phyloP scores from a whole-genome alignment of 2,113 vertebrate genomes.

The Cottus gobio region DNA sequence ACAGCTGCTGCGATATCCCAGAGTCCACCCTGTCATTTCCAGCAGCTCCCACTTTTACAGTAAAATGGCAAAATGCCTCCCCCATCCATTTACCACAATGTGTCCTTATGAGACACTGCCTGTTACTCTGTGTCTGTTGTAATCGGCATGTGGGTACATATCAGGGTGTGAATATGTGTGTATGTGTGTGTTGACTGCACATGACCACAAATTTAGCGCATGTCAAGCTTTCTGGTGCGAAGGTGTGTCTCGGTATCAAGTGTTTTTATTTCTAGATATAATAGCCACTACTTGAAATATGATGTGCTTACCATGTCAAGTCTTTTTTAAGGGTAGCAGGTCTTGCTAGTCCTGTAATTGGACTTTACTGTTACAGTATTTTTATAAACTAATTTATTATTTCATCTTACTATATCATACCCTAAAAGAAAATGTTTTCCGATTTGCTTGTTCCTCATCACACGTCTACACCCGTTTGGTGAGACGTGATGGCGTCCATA shows the following conservation, averaged over 20 bases:
- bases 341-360: neutral
- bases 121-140: neutral
- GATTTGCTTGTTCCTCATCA: neutral
- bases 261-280: slow-evolving; percentile 46
- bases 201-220: slow-evolving; percentile 38
- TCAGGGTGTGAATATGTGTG: neutral
- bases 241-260: slow-evolving; percentile 29
- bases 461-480: slow-evolving; percentile 21
- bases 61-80: slow-evolving; percentile 64
- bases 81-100: slow-evolving; percentile 8
- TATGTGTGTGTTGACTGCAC: neutral
- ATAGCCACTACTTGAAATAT: slow-evolving; percentile 26
- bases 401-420: neutral
- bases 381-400: neutral
- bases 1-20: slow-evolving; percentile 46
- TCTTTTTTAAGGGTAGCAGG: slow-evolving; percentile 21
- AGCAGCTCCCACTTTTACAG: slow-evolving; percentile 53
- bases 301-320: slow-evolving; percentile 1
- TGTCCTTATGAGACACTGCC: slow-evolving; percentile 47
- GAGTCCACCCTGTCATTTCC: slow-evolving; percentile 49
- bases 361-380: neutral
- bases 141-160: neutral
- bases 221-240: slow-evolving; percentile 17
- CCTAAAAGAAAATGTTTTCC: neutral
- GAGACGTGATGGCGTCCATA: slow-evolving; percentile 34